These are phyloP conservation scores for Arnoldichthys spilopterus DNA, from an alignment of 2,797 vertebrate species.

Conservation along the genomic window DNA sequence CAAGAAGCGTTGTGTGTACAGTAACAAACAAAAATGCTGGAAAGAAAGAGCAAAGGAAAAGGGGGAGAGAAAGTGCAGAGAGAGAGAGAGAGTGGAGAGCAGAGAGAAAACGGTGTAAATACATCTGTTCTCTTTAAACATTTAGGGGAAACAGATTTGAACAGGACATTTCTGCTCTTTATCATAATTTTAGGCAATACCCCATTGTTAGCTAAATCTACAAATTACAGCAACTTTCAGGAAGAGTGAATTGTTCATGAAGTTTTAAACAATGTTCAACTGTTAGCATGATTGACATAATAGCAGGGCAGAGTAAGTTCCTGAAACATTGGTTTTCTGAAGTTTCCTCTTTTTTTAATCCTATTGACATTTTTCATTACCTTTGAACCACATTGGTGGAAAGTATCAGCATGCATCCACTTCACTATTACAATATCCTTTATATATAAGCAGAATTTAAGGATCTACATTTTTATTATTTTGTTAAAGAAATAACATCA, in stretches of 20 bases:
- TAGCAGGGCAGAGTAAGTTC: slow-evolving; percentile 1
- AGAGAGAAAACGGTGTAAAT: slow-evolving; percentile 30
- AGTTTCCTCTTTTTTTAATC: not conserved
- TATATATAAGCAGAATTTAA: not conserved
- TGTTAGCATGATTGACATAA: slow-evolving; percentile 33
- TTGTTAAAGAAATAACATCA: not conserved
- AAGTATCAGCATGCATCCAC: not conserved
- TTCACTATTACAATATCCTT: not conserved
- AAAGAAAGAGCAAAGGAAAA: slow-evolving; percentile 26
- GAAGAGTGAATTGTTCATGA: slow-evolving; percentile 44
- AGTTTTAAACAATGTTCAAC: slow-evolving; percentile 31
- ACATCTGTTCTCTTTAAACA: slow-evolving; percentile 56
- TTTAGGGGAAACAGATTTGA: slow-evolving; percentile 50
- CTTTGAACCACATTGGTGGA: not conserved
- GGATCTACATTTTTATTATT: not conserved
- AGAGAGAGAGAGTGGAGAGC: not conserved
- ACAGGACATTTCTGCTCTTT: slow-evolving; percentile 47
- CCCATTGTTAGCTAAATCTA: slow-evolving; percentile 51
- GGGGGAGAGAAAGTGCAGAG: slow-evolving; percentile 19
- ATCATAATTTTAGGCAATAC: slow-evolving; percentile 53
- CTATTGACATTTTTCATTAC: not conserved
- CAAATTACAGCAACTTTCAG: slow-evolving; percentile 52
- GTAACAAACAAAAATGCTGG: slow-evolving; percentile 52
- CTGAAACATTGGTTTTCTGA: not conserved
- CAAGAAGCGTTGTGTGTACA: slow-evolving; percentile 67